Conservation (phyloP, 2,113 vertebrate genomes). For the Indri indri region DNA sequence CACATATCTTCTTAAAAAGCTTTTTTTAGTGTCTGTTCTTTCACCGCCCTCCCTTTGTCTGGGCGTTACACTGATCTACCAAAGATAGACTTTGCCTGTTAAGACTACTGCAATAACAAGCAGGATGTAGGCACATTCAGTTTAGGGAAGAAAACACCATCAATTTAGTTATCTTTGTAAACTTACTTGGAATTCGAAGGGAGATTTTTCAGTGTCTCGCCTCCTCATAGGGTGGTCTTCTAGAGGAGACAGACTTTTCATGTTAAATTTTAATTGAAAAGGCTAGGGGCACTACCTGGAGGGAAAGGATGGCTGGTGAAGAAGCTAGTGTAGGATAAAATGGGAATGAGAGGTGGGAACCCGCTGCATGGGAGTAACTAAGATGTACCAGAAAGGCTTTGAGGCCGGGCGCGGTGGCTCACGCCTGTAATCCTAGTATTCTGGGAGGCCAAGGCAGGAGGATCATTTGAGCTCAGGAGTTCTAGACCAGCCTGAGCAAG, state of each 20-base stretch:
- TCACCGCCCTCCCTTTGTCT: neutral
- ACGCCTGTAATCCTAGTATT: no score
- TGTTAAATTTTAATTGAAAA: conserved; percentile 19
- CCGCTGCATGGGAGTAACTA: neutral
- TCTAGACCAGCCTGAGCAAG: no score
- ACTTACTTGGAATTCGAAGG: neutral
- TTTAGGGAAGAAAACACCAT: neutral
- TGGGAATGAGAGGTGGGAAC: neutral
- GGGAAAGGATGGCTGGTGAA: neutral
- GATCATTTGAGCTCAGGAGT: no score
- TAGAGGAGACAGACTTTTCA: neutral
- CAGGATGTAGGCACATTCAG: neutral
- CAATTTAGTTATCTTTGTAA: neutral
- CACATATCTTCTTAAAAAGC: conserved; percentile 56
- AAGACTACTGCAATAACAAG: neutral
- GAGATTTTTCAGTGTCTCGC: neutral
- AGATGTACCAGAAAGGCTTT: neutral
- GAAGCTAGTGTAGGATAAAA: neutral
- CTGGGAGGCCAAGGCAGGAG: no score
- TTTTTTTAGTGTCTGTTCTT: neutral
- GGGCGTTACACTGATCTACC: neutral
- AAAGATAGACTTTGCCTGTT: neutral
- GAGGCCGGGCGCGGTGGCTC: no score
- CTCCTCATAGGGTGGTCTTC: neutral
- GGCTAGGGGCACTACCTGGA: neutral